phyloP scores from a whole-genome alignment of 2,113 vertebrate species.

The Pionites leucogaster region DNA sequence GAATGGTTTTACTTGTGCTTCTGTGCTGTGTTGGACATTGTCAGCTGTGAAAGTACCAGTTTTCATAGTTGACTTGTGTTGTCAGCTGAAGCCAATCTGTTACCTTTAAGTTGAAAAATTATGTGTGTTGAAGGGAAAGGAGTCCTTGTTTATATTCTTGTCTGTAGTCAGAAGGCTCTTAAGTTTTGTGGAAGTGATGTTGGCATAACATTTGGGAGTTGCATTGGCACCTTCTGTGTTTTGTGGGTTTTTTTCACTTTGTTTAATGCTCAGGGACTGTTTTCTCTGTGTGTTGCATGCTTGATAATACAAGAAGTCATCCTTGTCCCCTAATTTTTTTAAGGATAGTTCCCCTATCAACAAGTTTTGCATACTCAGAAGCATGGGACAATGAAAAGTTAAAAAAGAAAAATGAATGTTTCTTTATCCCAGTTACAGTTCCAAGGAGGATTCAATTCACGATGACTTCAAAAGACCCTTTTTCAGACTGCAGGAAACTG shows the following conservation, averaged over 20 bases:
- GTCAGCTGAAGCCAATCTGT: neutral
- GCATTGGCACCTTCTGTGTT: neutral
- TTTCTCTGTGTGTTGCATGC: slow-evolving; percentile 78
- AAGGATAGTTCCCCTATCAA: neutral
- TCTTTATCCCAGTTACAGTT: neutral
- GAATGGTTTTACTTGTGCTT: neutral
- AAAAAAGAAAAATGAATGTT: neutral
- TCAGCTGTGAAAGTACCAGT: neutral
- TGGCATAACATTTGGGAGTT: neutral
- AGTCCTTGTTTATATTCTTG: neutral
- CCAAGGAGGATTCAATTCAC: neutral
- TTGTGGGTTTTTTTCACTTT: neutral
- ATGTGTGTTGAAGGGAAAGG: neutral
- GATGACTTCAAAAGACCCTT: neutral
- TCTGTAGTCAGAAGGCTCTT: neutral
- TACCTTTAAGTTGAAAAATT: neutral
- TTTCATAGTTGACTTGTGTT: neutral
- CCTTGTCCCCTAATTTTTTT: slow-evolving; percentile 71
- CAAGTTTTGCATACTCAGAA: neutral
- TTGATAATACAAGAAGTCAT: slow-evolving; percentile 76
- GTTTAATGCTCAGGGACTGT: slow-evolving; percentile 61
- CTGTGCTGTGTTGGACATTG: neutral
- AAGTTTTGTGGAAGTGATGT: neutral
- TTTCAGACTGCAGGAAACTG: neutral
- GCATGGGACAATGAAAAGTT: neutral